Conservation (phyloP, 2,113 vertebrate species). For the Pedionomus torquatus region DNA sequence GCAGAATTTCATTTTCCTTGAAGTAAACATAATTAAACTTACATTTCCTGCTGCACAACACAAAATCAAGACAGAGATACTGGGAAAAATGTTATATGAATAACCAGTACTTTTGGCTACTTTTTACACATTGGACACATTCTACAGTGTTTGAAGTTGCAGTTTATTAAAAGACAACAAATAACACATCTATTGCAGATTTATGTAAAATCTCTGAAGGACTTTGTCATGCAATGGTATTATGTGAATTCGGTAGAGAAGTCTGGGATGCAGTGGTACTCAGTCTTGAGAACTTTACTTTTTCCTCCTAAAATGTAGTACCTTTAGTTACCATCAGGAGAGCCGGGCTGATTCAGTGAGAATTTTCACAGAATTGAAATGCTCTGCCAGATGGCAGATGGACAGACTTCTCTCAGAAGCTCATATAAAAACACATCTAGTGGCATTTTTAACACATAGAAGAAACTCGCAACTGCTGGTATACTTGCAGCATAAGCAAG, state of each 20-base stretch:
- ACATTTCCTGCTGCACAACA: not conserved
- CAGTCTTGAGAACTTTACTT: not conserved
- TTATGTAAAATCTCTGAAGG: not conserved
- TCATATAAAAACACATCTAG: not conserved
- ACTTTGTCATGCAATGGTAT: not conserved
- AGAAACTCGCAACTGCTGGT: not conserved
- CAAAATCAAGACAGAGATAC: not conserved
- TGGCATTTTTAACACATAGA: not conserved
- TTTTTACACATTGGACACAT: not conserved
- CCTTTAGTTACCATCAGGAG: not conserved
- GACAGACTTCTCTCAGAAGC: not conserved
- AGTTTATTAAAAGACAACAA: not conserved
- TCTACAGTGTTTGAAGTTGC: not conserved
- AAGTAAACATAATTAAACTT: not conserved
- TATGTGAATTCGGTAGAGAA: not conserved
- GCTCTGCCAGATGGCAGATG: not conserved
- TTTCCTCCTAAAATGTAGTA: not conserved
- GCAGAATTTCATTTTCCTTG: constrained; percentile 81
- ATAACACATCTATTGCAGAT: not conserved
- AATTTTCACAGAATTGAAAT: not conserved
- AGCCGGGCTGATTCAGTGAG: not conserved
- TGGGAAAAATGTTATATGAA: not conserved
- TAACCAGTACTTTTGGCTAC: not conserved
- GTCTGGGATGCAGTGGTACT: not conserved
- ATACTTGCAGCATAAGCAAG: not conserved